Percentiles rank a stretch among this genome's conserved stretches.
These are phyloP conservation scores for Acipenser ruthenus DNA, from an alignment of 2,797 vertebrate species.

Conservation along the genomic window DNA sequence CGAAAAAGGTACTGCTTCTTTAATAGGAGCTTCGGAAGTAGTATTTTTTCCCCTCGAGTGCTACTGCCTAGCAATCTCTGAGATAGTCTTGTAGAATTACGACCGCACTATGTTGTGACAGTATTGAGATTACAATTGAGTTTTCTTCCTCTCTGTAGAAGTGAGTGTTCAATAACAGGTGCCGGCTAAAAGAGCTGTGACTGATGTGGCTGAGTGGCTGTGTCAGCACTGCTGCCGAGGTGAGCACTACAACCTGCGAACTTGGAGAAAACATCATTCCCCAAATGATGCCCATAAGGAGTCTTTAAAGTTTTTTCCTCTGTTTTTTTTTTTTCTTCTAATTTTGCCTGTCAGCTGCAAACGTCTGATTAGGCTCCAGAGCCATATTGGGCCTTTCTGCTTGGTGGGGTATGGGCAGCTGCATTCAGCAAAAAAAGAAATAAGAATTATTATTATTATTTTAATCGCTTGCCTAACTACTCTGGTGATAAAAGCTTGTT, in stretches of 20 bases:
- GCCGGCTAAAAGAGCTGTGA: conserved; percentile 67
- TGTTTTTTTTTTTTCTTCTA: conserved; percentile 39
- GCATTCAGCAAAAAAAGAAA: conserved; percentile 52
- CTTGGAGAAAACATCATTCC: conserved; percentile 57
- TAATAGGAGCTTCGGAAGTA: background rate
- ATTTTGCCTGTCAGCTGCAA: conserved; percentile 46
- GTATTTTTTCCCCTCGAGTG: conserved; percentile 11
- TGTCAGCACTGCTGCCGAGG: conserved; percentile 66
- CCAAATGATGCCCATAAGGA: conserved; percentile 57
- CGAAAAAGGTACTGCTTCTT: background rate
- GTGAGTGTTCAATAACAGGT: conserved; percentile 69
- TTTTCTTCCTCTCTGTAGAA: conserved; percentile 58
- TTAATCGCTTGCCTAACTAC: conserved; percentile 3
- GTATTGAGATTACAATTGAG: conserved; percentile 73
- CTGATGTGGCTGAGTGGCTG: conserved; percentile 61
- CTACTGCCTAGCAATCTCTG: conserved; percentile 45
- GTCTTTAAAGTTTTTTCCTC: conserved; percentile 50
- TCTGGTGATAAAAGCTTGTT: conserved; percentile 31
- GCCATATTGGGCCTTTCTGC: conserved; percentile 60
- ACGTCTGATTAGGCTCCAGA: conserved; percentile 48
- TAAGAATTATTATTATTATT: conserved; percentile 21
- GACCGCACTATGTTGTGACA: conserved; percentile 63
- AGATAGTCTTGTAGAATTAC: conserved; percentile 65
- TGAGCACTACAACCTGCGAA: conserved; percentile 60
- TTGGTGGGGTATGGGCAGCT: conserved; percentile 47